Conservation (phyloP, 1,140 invertebrate species). For the Gonatopus flavifemur region DNA sequence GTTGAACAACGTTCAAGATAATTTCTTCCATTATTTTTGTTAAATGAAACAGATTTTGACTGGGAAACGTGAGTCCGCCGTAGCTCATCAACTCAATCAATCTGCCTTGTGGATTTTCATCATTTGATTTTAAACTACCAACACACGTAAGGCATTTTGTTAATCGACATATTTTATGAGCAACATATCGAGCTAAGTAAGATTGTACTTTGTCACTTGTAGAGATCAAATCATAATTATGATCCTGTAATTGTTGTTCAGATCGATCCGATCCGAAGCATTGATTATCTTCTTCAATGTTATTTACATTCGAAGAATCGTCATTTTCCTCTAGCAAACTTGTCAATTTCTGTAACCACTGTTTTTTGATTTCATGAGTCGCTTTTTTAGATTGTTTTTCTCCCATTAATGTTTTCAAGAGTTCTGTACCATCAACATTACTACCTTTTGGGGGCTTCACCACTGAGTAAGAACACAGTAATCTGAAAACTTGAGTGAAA, state of each 20-base stretch:
- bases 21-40: constrained; percentile 2
- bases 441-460: constrained; percentile 14
- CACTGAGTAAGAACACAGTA: constrained; percentile 11
- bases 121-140: no score
- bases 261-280: no score
- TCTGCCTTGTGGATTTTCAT: neutral
- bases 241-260: no score
- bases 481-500: constrained; percentile 13
- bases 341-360: constrained; percentile 5
- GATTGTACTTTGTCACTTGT: constrained; percentile 15
- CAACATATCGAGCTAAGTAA: constrained; percentile 19
- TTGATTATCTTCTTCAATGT: no score
- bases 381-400: constrained; percentile 5
- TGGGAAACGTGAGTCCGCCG: constrained; percentile 4
- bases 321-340: constrained; percentile 2
- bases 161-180: constrained; percentile 6
- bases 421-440: constrained; percentile 8
- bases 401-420: constrained; percentile 5
- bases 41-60: constrained; percentile 5
- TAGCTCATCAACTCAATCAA: constrained; percentile 4
- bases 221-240: constrained; percentile 14
- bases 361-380: neutral
- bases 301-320: neutral
- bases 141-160: no score
- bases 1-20: neutral